A percentile compares a stretch with the other conserved stretches of the same genome.
Evolutionary conservation across 1,140 invertebrate species (phyloP).

Genomic region (Melanaphis sacchari): DNA sequence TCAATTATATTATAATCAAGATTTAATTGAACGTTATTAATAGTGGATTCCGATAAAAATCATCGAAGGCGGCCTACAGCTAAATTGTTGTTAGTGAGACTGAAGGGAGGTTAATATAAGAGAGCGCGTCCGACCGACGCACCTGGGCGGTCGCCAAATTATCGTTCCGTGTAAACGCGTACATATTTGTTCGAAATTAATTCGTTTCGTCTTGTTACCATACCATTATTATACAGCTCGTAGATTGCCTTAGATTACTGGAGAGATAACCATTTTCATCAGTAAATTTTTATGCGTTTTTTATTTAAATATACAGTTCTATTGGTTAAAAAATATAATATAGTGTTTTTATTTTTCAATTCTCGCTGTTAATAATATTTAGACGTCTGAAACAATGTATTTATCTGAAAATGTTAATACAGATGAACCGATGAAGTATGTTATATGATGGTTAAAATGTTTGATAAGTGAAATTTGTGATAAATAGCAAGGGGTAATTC

Average conservation of each 20-base stretch:
- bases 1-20: conserved; percentile 6
- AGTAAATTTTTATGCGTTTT: background rate
- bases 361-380: background rate
- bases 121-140: background rate
- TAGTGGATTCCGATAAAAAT: conserved; percentile 31
- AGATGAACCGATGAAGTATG: background rate
- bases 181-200: background rate
- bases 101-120: background rate
- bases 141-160: background rate
- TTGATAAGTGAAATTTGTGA: too few species aligned
- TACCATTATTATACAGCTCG: background rate
- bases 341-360: too few species aligned
- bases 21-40: conserved; percentile 50
- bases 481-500: too few species aligned
- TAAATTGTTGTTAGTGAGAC: background rate
- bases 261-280: background rate
- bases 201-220: background rate
- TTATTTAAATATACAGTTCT: background rate
- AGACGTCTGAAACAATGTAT: background rate
- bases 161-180: background rate
- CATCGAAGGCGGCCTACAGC: background rate
- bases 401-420: background rate
- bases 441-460: background rate
- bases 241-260: background rate
- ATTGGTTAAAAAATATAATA: too few species aligned